Evolutionary conservation across 2,797 vertebrate genomes (phyloP), one percentile per base, ranked within the genome.

Genomic region (Hippocampus kuda): DNA sequence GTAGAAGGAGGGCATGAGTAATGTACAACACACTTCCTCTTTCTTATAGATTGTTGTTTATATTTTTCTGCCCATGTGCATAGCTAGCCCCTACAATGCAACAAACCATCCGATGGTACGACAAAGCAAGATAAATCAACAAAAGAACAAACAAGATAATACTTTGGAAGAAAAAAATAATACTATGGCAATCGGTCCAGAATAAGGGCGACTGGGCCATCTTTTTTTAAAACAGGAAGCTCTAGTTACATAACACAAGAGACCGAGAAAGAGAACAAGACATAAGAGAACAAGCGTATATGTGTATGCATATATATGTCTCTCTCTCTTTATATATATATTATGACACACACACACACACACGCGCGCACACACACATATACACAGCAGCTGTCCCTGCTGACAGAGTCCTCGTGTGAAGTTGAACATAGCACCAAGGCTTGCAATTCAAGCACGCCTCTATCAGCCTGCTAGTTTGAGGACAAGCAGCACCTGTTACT

Each of bases 1-100:
- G 77, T 75, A 69, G 63, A 76, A 77, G 67, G 67, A 79, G 84
- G 77, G 83, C 49, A 81, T 86, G 75, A 74, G 64, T 79, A 59
- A n/a, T 70, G 57, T 77, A 70, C 70, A 72, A 84, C 74, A 77
- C 70, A 84, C 89, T 91, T 92, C 91, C 90, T 88, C 85, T 88
- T 91, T 86, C 78, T 48, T 48, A 78, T 22, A 20, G 42, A 20
- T 48, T 5, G 3, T 48, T 48, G 4, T 44, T 5, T 8, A 15
- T 2, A 41, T 65, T 61, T 61, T 5, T 62, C n/a, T 65, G n/a
- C 12, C 26, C 56, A 15, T 65, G 63, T 22, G 26, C 20, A 57
- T 4, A 3, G 16, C 63, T 7, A 66, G 62, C 34, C 34, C 34
- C 34, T 38, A 38, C 1, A 38, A 48, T 67, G 61, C 34, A 63